These are phyloP conservation scores for Xerus rutilus DNA, from an alignment of 2,797 vertebrate species.

Conservation along the genomic window DNA sequence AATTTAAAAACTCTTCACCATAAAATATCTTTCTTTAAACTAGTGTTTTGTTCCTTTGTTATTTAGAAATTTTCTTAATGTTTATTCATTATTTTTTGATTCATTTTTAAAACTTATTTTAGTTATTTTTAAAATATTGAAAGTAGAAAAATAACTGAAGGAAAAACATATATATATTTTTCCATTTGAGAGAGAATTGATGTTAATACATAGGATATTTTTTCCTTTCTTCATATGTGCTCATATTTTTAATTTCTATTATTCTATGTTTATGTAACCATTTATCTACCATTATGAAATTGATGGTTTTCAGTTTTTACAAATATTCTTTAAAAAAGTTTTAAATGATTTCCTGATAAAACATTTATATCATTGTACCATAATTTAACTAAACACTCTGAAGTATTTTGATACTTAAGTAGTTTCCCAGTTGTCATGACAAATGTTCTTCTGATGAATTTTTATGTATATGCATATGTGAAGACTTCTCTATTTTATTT, in stretches of 20 bases:
- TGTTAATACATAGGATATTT: neutral
- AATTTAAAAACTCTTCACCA: neutral
- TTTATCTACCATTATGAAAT: neutral
- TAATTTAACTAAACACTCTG: neutral
- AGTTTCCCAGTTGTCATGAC: neutral
- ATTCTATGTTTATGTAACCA: neutral
- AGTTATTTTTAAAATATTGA: neutral
- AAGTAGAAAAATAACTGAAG: neutral
- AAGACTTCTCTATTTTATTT: constrained; percentile 11
- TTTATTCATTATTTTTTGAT: neutral
- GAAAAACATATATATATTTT: neutral
- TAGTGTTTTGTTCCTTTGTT: neutral
- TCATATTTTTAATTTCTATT: neutral
- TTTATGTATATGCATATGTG: neutral
- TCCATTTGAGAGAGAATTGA: neutral
- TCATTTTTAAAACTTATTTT: neutral
- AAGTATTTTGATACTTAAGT: neutral
- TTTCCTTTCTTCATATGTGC: neutral
- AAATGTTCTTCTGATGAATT: neutral
- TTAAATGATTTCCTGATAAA: neutral
- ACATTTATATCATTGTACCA: neutral
- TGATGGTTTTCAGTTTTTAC: neutral
- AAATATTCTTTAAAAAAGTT: neutral
- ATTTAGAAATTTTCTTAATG: neutral
- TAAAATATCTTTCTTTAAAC: neutral